Evolutionary conservation across 2,113 vertebrate genomes (phyloP).

Genomic region (Entosphenus tridentatus): DNA sequence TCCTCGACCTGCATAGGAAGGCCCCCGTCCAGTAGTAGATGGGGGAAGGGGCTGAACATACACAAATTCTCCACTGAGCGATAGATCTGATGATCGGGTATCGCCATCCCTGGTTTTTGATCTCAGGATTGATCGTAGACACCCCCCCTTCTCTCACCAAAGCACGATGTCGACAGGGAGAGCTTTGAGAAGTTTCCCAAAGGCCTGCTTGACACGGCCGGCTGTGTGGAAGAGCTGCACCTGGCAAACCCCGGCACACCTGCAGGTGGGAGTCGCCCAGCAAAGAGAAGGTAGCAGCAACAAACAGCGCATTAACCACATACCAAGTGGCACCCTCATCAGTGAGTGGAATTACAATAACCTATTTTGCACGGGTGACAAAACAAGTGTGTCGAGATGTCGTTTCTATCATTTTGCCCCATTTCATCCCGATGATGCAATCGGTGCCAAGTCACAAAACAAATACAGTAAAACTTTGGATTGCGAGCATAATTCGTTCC

Average conservation of each 20-base stretch:
- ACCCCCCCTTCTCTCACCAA: slow-evolving; percentile 27
- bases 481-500: not conserved
- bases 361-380: too few species aligned
- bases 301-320: not conserved
- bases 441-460: not conserved
- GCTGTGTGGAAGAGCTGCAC: slow-evolving; percentile 69
- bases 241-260: slow-evolving; percentile 76
- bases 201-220: slow-evolving; percentile 62
- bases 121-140: not conserved
- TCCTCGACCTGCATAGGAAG: not conserved
- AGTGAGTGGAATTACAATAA: too few species aligned
- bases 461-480: not conserved
- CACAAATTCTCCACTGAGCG: not conserved
- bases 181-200: slow-evolving; percentile 65
- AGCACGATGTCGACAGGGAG: slow-evolving; percentile 62
- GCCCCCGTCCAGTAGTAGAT: not conserved
- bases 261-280: slow-evolving; percentile 13
- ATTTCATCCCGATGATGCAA: too few species aligned
- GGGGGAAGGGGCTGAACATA: not conserved
- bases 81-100: not conserved
- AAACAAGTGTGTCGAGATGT: too few species aligned
- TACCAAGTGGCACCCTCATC: too few species aligned
- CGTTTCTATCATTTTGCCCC: too few species aligned
- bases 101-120: too few species aligned
- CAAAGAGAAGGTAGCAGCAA: too few species aligned